Percentiles rank a stretch among this genome's conserved stretches.
phyloP scores from a whole-genome alignment of 2,113 vertebrate species.

The Chaetodon auriga region DNA sequence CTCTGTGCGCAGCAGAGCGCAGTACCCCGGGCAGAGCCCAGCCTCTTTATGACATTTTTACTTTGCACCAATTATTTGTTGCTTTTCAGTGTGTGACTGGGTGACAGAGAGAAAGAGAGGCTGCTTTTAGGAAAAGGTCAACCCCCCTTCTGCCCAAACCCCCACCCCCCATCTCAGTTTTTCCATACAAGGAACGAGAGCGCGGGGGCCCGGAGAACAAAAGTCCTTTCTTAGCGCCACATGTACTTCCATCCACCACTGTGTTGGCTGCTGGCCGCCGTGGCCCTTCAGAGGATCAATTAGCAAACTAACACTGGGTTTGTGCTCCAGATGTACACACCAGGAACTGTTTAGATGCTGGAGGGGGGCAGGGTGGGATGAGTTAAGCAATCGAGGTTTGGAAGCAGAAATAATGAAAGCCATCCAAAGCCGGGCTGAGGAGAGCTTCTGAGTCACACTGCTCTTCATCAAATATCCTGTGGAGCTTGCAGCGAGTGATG shows the following conservation, averaged over 20 bases:
- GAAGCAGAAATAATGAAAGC: slow-evolving; percentile 64
- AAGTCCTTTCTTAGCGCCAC: slow-evolving; percentile 80
- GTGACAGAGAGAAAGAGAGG: slow-evolving; percentile 50
- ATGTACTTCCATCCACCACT: slow-evolving; percentile 58
- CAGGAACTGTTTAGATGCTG: slow-evolving; percentile 65
- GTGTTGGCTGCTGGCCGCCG: slow-evolving; percentile 54
- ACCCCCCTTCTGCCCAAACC: slow-evolving; percentile 6
- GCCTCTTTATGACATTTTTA: slow-evolving; percentile 52
- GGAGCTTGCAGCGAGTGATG: not conserved
- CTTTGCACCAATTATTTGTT: slow-evolving; percentile 69
- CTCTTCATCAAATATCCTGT: slow-evolving; percentile 35
- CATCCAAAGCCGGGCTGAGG: slow-evolving; percentile 35
- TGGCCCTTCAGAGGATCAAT: slow-evolving; percentile 73
- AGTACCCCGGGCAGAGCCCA: slow-evolving; percentile 11
- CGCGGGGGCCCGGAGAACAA: slow-evolving; percentile 77
- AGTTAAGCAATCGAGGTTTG: slow-evolving; percentile 48
- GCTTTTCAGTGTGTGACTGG: slow-evolving; percentile 48
- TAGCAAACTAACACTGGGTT: slow-evolving; percentile 56
- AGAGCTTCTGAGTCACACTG: slow-evolving; percentile 32
- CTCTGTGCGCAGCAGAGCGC: not conserved
- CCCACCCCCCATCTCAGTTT: slow-evolving; percentile 71
- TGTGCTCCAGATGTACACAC: slow-evolving; percentile 65
- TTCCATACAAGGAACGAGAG: slow-evolving; percentile 71
- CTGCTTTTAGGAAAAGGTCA: slow-evolving; percentile 70
- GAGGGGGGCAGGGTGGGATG: slow-evolving; percentile 9